phyloP scores from a whole-genome alignment of 2,113 vertebrate species.

The Ailurus styani region DNA sequence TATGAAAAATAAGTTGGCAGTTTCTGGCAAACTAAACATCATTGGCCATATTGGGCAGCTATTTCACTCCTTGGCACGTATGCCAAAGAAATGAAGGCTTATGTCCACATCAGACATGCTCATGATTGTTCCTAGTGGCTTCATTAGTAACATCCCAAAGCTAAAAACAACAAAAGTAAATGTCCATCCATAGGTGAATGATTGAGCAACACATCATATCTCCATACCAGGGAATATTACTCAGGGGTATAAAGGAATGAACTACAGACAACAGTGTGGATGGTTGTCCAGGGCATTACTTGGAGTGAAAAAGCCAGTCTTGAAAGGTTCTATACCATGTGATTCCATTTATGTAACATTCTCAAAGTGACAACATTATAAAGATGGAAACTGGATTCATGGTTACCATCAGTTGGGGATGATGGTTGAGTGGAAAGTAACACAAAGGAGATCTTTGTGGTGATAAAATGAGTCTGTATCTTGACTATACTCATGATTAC shows the following conservation, averaged over 20 bases:
- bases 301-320: background rate
- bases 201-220: background rate
- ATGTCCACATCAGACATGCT: background rate
- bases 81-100: background rate
- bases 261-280: background rate
- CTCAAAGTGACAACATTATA: background rate
- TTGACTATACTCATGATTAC: background rate
- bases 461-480: background rate
- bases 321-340: background rate
- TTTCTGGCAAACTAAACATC: background rate
- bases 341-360: background rate
- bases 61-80: background rate
- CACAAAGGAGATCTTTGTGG: background rate
- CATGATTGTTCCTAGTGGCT: background rate
- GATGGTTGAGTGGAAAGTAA: background rate
- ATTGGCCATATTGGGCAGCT: too few relatives aligned
- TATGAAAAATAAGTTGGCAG: background rate
- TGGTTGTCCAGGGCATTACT: background rate
- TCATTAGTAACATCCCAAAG: background rate
- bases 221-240: background rate
- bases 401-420: background rate
- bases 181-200: fast-evolving
- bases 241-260: background rate
- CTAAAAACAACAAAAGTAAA: background rate
- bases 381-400: background rate